Evolutionary conservation across 1,140 invertebrate species (phyloP), one percentile per base, ranked within the genome.

Genomic region (Hycleus cichorii): DNA sequence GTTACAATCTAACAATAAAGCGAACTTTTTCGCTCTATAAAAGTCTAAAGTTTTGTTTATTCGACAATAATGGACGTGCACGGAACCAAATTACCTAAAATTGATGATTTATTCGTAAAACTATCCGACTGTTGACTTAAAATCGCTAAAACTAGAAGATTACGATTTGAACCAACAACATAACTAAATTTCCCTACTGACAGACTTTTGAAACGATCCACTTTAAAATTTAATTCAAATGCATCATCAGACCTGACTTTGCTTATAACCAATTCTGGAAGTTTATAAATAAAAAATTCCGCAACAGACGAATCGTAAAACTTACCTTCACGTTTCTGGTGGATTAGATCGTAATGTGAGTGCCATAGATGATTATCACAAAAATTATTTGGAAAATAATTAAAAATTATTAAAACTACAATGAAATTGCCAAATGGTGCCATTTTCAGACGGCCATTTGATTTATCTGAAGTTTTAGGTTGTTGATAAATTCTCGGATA

Each of bases 321-420:
- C 43, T 51, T 59, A 65, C 63, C 63, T 65, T 65, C 60, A 25
- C 60, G 58, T 40, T 60, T 63, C 10, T 58, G 11, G 48, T 60
- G 47, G 26, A 39, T 60, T 27, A 59, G 47, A 45, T 44, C 40
- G 24, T 48, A 55, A 42, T 51, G 59, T 45, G 50, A 47, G 44
- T 55, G 48, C 63, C 63, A 65, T 8, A 55, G 54, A 38, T 60
- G 46, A n/a, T 65, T 58, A 38, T 57, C 50, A 53, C 39, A 56
- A 38, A 47, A 27, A 58, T 54, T 53, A 25, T 51, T 11, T 26
- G 55, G 46, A 55, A 59, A 58, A 58, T 38, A 26, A 47, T 6
- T 39, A 10, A 44, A n/a, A 24, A 53, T 32, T 45, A 55, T 8
- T 47, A 55, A 38, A 55, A 46, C 39, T 55, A 40, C 27, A 47